phyloP scores from a whole-genome alignment of 1,140 invertebrate species.

The Belonocnema kinseyi region DNA sequence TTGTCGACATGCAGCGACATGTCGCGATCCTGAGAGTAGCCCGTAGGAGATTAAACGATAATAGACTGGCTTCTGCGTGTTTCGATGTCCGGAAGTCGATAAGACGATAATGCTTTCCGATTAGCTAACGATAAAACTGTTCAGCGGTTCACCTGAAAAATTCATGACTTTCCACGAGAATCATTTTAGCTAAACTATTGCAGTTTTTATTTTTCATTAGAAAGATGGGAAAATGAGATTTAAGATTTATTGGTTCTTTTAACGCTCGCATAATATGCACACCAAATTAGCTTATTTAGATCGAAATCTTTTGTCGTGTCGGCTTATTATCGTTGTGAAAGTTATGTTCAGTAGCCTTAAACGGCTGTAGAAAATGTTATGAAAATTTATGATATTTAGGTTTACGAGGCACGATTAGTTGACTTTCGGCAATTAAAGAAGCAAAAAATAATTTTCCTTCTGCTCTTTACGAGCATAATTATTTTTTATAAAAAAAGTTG shows the following conservation, averaged over 20 bases:
- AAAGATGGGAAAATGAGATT: neutral
- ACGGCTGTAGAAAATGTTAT: too few relatives aligned
- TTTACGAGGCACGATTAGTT: too few relatives aligned
- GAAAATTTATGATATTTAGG: too few relatives aligned
- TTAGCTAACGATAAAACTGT: slow-evolving; percentile 11
- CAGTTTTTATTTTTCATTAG: neutral
- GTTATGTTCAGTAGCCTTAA: too few relatives aligned
- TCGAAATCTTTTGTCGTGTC: neutral
- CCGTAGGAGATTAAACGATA: slow-evolving; percentile 13
- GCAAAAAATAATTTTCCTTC: too few relatives aligned
- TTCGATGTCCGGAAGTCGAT: slow-evolving; percentile 21
- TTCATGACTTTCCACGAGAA: neutral
- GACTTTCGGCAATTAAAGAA: neutral
- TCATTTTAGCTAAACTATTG: neutral
- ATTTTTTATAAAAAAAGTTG: too few relatives aligned
- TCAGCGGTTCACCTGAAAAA: neutral
- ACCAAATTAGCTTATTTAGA: neutral
- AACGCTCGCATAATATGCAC: neutral
- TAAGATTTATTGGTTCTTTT: neutral
- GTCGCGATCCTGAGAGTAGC: neutral
- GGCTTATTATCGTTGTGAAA: too few relatives aligned
- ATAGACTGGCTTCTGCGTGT: slow-evolving; percentile 14
- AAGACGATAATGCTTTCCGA: slow-evolving; percentile 15
- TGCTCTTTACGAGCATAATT: too few relatives aligned
- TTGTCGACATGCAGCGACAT: slow-evolving; percentile 1